Conservation (phyloP, 2,888 invertebrate species). For the Noctua pronuba region DNA sequence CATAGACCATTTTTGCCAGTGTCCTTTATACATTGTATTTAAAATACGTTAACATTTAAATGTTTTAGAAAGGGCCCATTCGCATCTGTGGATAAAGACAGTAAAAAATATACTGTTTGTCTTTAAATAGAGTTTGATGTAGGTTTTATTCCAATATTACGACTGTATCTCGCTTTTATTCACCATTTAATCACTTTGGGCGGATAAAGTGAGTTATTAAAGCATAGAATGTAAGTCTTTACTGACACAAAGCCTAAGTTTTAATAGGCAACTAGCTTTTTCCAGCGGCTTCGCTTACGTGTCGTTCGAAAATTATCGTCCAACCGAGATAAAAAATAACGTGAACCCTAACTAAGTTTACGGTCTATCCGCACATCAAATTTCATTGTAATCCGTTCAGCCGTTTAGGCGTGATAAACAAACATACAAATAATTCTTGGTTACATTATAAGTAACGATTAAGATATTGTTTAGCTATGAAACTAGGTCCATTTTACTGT, state of each 20-base stretch:
- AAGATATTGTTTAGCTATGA: no score
- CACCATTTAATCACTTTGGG: constrained; percentile 28
- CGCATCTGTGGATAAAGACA: constrained; percentile 21
- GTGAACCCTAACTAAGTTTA: not conserved
- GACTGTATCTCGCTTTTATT: constrained; percentile 31
- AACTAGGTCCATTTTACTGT: constrained; percentile 21
- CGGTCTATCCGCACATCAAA: not conserved
- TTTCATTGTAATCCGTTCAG: not conserved
- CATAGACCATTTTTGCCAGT: not conserved
- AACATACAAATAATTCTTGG: not conserved
- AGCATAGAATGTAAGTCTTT: not conserved
- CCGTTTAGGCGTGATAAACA: not conserved
- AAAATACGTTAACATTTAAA: constrained; percentile 3
- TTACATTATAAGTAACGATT: not conserved
- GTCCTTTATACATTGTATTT: not conserved
- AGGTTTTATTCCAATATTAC: constrained; percentile 45
- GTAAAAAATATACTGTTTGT: constrained; percentile 34
- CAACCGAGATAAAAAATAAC: not conserved
- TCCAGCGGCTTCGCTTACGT: not conserved
- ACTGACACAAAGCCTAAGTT: not conserved
- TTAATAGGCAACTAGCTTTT: constrained; percentile 7
- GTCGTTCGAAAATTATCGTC: not conserved
- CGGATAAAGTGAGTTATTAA: constrained; percentile 22
- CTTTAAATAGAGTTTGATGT: constrained; percentile 40
- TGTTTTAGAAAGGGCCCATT: constrained; percentile 6